Percentiles rank a stretch among this genome's conserved stretches.
These are phyloP conservation scores for Idaea aversata DNA, from an alignment of 2,888 invertebrate genomes.

Conservation along the genomic window DNA sequence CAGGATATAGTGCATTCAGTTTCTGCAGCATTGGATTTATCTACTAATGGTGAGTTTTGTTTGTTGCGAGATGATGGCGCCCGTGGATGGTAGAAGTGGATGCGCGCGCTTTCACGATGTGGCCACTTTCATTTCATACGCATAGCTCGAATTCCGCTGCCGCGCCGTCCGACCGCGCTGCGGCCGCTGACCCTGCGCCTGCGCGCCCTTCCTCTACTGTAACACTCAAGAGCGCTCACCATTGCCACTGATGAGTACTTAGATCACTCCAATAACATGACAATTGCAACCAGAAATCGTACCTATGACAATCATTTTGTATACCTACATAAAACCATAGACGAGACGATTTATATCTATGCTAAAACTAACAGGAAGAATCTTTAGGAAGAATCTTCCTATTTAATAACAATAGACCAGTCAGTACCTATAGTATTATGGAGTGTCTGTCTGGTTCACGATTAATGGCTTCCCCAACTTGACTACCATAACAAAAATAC, in stretches of 20 bases:
- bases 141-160: constrained; percentile 77
- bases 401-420: no score
- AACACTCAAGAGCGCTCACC: constrained; percentile 48
- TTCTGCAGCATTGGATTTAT: constrained; percentile 68
- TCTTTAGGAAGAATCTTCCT: no score
- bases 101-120: constrained; percentile 79
- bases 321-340: not conserved
- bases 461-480: no score
- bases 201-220: constrained; percentile 66
- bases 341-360: no score
- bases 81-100: constrained; percentile 55
- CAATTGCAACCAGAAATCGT: constrained; percentile 17
- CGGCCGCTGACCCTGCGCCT: constrained; percentile 80
- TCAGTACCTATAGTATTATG: no score
- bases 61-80: constrained; percentile 43
- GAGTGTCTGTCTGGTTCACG: no score
- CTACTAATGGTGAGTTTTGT: constrained; percentile 72
- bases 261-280: not conserved
- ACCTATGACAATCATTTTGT: constrained; percentile 8
- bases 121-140: constrained; percentile 80
- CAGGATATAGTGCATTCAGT: constrained; percentile 61
- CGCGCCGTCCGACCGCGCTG: constrained; percentile 68
- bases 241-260: constrained; percentile 39
- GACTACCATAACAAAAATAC: no score
- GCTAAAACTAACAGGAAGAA: no score